Base-by-base conservation (phyloP, 2,888 invertebrate species). In the Eupithecia abbreviata region DNA sequence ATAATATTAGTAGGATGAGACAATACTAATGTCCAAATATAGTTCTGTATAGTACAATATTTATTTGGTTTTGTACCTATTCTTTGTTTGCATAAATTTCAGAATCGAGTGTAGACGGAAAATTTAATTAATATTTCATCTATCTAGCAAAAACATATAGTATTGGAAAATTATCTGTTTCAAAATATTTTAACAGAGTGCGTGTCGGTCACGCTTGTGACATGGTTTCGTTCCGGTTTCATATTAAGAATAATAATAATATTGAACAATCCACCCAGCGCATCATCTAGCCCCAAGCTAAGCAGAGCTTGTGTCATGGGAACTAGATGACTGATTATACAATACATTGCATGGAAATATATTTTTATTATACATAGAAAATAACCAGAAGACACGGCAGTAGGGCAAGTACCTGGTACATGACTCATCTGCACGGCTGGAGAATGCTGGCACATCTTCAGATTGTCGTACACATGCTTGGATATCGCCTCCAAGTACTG, bases 371-470 rank as follows among this genome's bases (percentile, higher is more conserved):
- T 30, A 30, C 30, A 30, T 30, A 30, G 30, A 30, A 30, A 30
- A 30, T 30, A 30, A 0, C 0, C 30, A 30, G 30, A 30, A 30
- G 1, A 30, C 30, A 30, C 30, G 30, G 30, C 30, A 30, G 30
- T 30, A 30, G 30, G 30, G 55, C 67, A 71, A 69, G 18, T 73
- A 92, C 97, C 97, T 15, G 99, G 99, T 3, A 98, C 97, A 88
- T 98, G 98, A 72, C 99, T 98, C 98, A 99, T 99, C 93, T 99
- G 99, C 0, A 99, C 99, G 82, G 98, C 98, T 0, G 99, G 99
- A 0, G 99, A 98, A 87, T 98, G 97, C 85, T 98, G 98, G 83
- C 98, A 97, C 97, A 98, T 98, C 93, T 98, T 98, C 58, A 99
- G 94, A 90, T 99, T 99, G 87, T 99, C 99, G 85, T 97, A 97